These are phyloP conservation scores for Phaetusa simplex DNA, from an alignment of 2,113 vertebrate species.

Conservation along the genomic window DNA sequence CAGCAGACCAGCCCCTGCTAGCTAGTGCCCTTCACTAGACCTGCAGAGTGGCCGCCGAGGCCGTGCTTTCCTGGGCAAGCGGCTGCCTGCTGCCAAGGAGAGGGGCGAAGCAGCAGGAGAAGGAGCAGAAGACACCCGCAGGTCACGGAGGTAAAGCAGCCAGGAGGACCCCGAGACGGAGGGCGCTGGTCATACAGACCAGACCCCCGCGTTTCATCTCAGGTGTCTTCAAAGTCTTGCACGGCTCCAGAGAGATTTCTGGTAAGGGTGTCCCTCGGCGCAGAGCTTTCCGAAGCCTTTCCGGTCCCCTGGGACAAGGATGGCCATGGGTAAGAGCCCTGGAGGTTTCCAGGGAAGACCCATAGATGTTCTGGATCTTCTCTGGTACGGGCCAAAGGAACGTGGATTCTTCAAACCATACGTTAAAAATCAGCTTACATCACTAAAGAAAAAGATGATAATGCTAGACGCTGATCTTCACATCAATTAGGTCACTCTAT, in stretches of 20 bases:
- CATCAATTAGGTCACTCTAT: not conserved
- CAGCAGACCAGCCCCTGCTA: not conserved
- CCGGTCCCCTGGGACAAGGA: accelerated
- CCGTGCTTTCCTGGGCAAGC: not conserved
- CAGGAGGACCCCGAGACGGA: not conserved
- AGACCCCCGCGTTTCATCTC: not conserved
- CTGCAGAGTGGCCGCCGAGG: accelerated
- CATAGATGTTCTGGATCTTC: not conserved
- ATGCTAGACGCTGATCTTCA: not conserved
- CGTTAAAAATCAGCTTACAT: not conserved
- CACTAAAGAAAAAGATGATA: not conserved
- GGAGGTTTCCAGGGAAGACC: not conserved
- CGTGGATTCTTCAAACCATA: not conserved
- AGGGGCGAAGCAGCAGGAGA: not conserved
- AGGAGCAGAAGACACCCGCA: not conserved
- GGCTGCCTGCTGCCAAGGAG: accelerated
- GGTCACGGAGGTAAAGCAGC: not conserved
- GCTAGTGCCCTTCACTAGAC: not conserved
- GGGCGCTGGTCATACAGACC: accelerated
- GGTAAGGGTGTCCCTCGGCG: not conserved
- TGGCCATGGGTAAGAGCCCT: not conserved
- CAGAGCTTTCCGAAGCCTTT: not conserved
- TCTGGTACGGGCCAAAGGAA: not conserved
- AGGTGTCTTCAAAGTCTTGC: not conserved
- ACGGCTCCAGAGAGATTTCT: not conserved